Conservation (phyloP, 1,140 invertebrate genomes). For the Tenebrio molitor region DNA sequence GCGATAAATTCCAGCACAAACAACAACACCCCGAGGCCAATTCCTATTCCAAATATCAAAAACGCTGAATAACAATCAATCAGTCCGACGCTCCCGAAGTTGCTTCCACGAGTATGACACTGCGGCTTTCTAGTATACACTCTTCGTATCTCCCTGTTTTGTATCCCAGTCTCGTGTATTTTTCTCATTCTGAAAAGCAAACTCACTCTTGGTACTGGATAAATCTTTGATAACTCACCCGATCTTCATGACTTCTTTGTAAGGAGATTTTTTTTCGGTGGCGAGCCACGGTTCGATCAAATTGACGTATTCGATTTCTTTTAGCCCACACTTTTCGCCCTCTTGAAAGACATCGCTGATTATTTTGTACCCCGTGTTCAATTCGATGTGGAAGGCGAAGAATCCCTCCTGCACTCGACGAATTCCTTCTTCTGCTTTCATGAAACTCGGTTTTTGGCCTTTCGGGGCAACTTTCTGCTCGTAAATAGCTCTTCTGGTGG, state of each 20-base stretch:
- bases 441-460: slow-evolving; percentile 69
- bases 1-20: slow-evolving; percentile 6
- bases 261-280: slow-evolving; percentile 71
- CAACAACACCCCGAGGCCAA: neutral
- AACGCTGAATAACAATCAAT: slow-evolving; percentile 52
- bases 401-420: slow-evolving; percentile 69
- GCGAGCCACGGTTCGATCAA: slow-evolving; percentile 70
- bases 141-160: slow-evolving; percentile 68
- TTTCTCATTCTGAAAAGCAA: slow-evolving; percentile 67
- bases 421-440: slow-evolving; percentile 71
- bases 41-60: slow-evolving; percentile 49
- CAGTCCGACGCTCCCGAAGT: slow-evolving; percentile 50
- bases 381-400: slow-evolving; percentile 75
- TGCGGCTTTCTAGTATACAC: slow-evolving; percentile 71
- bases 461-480: slow-evolving; percentile 72
- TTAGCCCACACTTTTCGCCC: slow-evolving; percentile 75
- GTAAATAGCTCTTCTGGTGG: slow-evolving; percentile 71
- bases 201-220: too few species aligned
- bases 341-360: slow-evolving; percentile 74
- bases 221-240: slow-evolving; percentile 65
- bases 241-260: slow-evolving; percentile 73
- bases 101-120: slow-evolving; percentile 62
- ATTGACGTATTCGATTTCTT: slow-evolving; percentile 72
- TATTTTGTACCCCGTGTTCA: slow-evolving; percentile 71
- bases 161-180: slow-evolving; percentile 71